Evolutionary conservation across 2,113 vertebrate species (phyloP).

Genomic region (Naja naja): DNA sequence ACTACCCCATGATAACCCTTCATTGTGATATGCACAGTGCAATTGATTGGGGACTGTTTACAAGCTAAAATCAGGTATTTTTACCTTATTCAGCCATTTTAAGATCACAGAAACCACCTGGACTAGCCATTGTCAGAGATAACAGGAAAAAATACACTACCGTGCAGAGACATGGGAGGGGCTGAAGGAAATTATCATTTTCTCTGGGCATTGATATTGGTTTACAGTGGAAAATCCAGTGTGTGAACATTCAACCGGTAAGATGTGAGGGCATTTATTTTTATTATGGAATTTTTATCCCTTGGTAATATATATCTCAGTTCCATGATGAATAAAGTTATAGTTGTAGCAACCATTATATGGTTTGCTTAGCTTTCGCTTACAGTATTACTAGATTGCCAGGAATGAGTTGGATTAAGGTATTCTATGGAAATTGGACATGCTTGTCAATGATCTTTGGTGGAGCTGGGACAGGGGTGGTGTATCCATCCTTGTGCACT

Average conservation of each 20-base stretch:
- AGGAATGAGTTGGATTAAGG: too few relatives aligned
- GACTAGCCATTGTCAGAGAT: background rate
- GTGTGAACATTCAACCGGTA: background rate
- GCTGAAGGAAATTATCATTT: background rate
- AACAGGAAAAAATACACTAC: background rate
- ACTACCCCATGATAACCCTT: background rate
- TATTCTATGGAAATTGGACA: too few relatives aligned
- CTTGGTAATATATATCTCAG: background rate
- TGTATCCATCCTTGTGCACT: too few relatives aligned
- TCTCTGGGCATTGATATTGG: background rate
- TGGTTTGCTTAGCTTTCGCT: too few relatives aligned
- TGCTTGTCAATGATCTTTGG: background rate
- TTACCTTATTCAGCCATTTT: background rate
- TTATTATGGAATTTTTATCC: background rate
- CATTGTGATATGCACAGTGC: background rate
- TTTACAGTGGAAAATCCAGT: background rate
- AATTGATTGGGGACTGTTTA: background rate
- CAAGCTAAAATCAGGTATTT: background rate
- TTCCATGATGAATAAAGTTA: background rate
- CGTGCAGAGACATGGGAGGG: background rate
- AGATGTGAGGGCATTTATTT: background rate
- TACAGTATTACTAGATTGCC: too few relatives aligned
- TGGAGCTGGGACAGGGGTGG: background rate
- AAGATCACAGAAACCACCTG: background rate
- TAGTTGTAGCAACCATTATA: background rate